Conservation (phyloP, 2,888 invertebrate genomes). For the Marronus borbonicus region DNA sequence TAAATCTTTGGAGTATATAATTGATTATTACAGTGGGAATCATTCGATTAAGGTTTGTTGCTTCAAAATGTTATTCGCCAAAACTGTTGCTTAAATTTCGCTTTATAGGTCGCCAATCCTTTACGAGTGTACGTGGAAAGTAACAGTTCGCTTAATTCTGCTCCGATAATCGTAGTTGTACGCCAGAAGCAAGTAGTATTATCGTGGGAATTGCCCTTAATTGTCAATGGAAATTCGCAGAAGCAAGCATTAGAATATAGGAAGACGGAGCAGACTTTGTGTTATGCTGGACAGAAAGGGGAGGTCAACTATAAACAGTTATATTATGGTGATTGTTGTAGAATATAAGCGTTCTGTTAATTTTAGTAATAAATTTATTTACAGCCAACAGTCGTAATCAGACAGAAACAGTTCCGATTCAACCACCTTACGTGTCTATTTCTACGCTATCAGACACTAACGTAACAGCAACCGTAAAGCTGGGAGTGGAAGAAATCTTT, state of each 20-base stretch:
- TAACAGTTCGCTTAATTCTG: constrained; percentile 69
- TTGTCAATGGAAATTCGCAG: constrained; percentile 70
- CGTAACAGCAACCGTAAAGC: constrained; percentile 75
- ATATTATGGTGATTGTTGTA: constrained; percentile 19
- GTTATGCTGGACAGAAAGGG: constrained; percentile 72
- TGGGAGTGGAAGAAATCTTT: constrained; percentile 77
- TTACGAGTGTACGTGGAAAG: constrained; percentile 50
- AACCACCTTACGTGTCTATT: constrained; percentile 64
- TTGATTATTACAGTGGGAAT: constrained; percentile 47
- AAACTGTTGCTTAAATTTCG: not conserved
- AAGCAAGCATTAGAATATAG: constrained; percentile 70
- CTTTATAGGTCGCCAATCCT: constrained; percentile 36
- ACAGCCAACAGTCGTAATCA: not conserved
- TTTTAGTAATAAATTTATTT: not conserved
- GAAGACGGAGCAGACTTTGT: constrained; percentile 76
- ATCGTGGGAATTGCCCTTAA: constrained; percentile 85
- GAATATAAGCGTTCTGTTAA: not conserved
- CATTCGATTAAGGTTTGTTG: constrained; percentile 8
- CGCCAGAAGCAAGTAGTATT: constrained; percentile 82
- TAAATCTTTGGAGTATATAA: constrained; percentile 51
- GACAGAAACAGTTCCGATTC: not conserved
- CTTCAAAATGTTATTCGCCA: too few relatives aligned
- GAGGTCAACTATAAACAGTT: constrained; percentile 20
- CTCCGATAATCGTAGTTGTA: constrained; percentile 82
- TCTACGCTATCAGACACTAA: constrained; percentile 75